phyloP scores from a whole-genome alignment of 2,113 vertebrate species.

The Microcebus lehilahytsara region DNA sequence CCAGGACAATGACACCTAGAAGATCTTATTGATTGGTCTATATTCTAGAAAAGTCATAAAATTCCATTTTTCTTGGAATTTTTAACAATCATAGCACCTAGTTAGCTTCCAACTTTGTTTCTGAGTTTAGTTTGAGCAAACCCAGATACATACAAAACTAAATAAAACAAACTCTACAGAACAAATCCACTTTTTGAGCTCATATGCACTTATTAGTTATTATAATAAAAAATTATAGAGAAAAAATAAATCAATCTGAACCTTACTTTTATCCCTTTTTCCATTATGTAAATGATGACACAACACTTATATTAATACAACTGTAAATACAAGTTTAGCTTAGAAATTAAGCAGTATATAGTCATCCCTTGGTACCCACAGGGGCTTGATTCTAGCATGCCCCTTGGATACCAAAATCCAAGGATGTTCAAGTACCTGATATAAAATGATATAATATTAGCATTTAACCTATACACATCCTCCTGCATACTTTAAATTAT shows the following conservation, averaged over 20 bases:
- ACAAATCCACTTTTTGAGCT: not conserved
- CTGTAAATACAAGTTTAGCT: not conserved
- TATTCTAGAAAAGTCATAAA: not conserved
- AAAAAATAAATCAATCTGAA: not conserved
- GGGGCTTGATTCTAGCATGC: not conserved
- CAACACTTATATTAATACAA: not conserved
- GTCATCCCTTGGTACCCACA: not conserved
- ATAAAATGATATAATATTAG: not conserved
- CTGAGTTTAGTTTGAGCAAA: conserved; percentile 16
- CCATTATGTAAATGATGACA: not conserved
- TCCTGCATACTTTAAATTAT: not conserved
- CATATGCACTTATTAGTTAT: not conserved
- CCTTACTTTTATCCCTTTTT: not conserved
- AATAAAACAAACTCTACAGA: not conserved
- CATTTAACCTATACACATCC: not conserved
- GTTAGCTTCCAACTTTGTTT: not conserved
- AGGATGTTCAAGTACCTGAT: not conserved
- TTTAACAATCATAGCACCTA: not conserved
- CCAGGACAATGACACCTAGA: not conserved
- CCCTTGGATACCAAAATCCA: not conserved
- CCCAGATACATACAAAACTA: not conserved
- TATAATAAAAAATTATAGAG: not conserved
- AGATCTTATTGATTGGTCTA: not conserved
- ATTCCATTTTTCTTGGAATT: not conserved
- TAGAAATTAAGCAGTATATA: not conserved